Evolutionary conservation across 2,888 invertebrate genomes (phyloP).

Genomic region (Conus canariensis): DNA sequence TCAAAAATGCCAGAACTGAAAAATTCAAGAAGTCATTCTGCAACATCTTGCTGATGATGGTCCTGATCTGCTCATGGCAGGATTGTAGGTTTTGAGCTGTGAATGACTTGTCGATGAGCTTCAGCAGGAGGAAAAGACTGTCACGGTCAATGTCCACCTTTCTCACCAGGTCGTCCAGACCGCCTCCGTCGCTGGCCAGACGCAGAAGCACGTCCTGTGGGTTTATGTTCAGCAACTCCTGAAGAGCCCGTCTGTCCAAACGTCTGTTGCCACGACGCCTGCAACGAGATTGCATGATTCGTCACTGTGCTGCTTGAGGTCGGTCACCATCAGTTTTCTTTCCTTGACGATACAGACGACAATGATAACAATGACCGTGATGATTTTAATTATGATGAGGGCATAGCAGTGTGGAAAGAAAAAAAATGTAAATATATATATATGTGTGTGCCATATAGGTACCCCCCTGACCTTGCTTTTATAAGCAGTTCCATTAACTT

Average conservation of each 20-base stretch:
- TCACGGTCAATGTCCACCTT: not conserved
- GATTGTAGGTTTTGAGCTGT: slow-evolving; percentile 11
- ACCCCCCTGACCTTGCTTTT: too few species aligned
- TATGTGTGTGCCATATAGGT: not conserved
- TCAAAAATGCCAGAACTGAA: slow-evolving; percentile 25
- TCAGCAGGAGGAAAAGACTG: slow-evolving; percentile 22
- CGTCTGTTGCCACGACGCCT: not conserved
- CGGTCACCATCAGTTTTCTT: not conserved
- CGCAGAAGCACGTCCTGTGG: slow-evolving; percentile 34
- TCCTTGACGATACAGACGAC: too few species aligned
- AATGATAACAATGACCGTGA: too few species aligned
- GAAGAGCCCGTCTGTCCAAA: not conserved
- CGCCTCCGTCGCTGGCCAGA: slow-evolving; percentile 36
- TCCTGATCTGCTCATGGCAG: not conserved
- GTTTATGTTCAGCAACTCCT: not conserved
- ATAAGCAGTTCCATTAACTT: too few species aligned
- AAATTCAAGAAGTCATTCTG: slow-evolving; percentile 36
- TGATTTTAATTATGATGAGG: not conserved
- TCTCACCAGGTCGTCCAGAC: slow-evolving; percentile 36
- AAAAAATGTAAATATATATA: too few species aligned
- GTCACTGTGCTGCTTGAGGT: not conserved
- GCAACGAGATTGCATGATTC: not conserved
- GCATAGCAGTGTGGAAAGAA: not conserved
- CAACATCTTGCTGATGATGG: slow-evolving; percentile 37
- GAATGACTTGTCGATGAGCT: slow-evolving; percentile 37